phyloP scores from a whole-genome alignment of 2,888 invertebrate species.

The Achlya flavicornis region DNA sequence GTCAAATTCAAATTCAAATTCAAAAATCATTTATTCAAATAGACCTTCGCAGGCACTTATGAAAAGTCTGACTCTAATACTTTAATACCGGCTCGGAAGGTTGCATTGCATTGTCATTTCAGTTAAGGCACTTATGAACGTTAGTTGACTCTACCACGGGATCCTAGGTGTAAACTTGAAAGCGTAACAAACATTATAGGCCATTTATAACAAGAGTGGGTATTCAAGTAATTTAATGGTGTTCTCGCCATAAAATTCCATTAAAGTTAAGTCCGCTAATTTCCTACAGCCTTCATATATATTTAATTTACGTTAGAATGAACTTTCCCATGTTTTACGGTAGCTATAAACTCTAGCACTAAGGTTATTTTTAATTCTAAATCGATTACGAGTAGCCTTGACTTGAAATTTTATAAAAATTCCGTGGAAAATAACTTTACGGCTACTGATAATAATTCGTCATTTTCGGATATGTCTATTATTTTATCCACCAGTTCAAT shows the following conservation, averaged over 20 bases:
- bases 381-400: neutral
- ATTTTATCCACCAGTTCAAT: conserved; percentile 2
- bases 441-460: conserved; percentile 2
- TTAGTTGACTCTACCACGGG: too few relatives aligned
- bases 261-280: neutral
- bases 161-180: too few relatives aligned
- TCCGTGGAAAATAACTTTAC: neutral
- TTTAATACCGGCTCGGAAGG: too few relatives aligned
- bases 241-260: conserved; percentile 14
- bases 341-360: neutral
- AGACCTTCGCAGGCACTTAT: too few relatives aligned
- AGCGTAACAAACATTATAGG: too few relatives aligned
- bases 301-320: neutral
- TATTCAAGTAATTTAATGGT: too few relatives aligned
- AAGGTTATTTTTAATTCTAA: conserved; percentile 1
- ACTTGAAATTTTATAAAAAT: neutral
- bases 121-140: too few relatives aligned
- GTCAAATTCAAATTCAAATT: too few relatives aligned
- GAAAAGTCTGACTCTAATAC: too few relatives aligned
- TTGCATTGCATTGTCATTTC: too few relatives aligned
- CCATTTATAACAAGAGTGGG: too few relatives aligned
- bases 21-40: too few relatives aligned
- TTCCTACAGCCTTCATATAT: neutral
- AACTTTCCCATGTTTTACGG: neutral
- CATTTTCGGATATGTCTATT: neutral